These are phyloP conservation scores for Samia ricini DNA, from an alignment of 1,140 invertebrate genomes.

Conservation along the genomic window DNA sequence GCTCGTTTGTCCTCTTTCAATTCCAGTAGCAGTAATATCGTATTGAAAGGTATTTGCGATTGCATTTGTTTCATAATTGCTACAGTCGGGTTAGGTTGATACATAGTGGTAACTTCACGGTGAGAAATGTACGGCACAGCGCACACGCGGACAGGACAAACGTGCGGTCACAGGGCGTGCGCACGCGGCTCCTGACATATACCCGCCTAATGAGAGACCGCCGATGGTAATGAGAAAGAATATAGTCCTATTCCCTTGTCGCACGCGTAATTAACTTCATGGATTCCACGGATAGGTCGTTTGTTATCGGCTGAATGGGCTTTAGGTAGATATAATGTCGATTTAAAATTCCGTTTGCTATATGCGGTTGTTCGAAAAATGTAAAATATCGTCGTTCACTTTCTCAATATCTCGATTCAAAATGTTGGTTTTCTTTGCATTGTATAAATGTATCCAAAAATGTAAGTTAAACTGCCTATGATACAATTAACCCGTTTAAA, in stretches of 20 bases:
- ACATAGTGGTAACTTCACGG: not conserved
- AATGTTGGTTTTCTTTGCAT: no score
- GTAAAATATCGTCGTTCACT: not conserved
- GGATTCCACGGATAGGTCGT: not conserved
- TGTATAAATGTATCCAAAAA: no score
- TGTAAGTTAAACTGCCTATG: no score
- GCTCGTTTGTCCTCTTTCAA: not conserved
- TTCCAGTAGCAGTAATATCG: not conserved
- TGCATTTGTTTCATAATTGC: not conserved
- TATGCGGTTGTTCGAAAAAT: not conserved
- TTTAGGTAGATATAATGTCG: not conserved
- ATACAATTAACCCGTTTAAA: no score
- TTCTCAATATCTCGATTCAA: no score
- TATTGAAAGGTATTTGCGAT: not conserved
- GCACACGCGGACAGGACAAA: constrained; percentile 19
- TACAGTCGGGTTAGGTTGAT: not conserved
- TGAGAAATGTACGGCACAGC: not conserved
- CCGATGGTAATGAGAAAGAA: constrained; percentile 15
- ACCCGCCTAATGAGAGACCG: constrained; percentile 26
- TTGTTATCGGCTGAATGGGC: not conserved
- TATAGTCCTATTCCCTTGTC: constrained; percentile 11
- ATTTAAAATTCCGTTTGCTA: not conserved
- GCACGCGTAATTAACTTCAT: constrained; percentile 10
- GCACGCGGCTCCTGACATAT: constrained; percentile 20
- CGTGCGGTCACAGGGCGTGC: constrained; percentile 9